Evolutionary conservation across 2,113 vertebrate genomes (phyloP), one percentile per base, ranked within the genome.

Genomic region (Ochotona princeps): DNA sequence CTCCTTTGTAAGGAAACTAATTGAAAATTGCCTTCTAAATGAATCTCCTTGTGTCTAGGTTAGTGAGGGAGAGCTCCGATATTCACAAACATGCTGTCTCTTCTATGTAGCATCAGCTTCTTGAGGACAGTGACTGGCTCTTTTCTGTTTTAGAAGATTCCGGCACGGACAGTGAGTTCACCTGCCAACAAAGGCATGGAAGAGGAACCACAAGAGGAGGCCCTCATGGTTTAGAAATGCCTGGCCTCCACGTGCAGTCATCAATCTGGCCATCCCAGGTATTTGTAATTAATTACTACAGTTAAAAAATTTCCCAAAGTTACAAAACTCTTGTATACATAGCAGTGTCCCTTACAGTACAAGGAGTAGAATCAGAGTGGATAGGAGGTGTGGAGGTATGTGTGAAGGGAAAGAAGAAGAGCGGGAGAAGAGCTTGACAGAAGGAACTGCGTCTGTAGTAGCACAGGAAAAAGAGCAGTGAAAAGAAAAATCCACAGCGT

Each of bases 41-140:
- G 54, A 91, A 80, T 92, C 30, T 73, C 13, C 8, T 87, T 92
- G 61, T 32, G 38, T 93, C 28, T 65, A 73, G 28, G 80, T 72
- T 72, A 89, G 83, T 8, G 38, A 65, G 15, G 20, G 28, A 80
- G 35, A 87, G 8, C 5, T 32, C 38, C 87, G 63, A 25, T 91
- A 44, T n/a, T 85, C 57, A 60, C 25, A 28, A 65, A 38, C 2
- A 26, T 23, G 54, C 20, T 79, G 4, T 61, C 20, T 25, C 25
- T 60, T 7, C 12, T 9, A 63, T 78, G n/a, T n/a, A 92, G 44
- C 0, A 5, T 44, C 49, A 75, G 17, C 25, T 81, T 23, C 49
- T 80, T 89, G 54, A 44, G 9, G 18, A n/a, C 21, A 83, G 25
- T 13, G 15, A 44, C 61, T 25, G 28, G 25, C 5, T 69, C 20